Evolutionary conservation across 37 sponge, comb jelly and placozoan species (phyloP), one percentile per base, ranked within the genome.

Genomic region (Diacarnus erythraeanus): DNA sequence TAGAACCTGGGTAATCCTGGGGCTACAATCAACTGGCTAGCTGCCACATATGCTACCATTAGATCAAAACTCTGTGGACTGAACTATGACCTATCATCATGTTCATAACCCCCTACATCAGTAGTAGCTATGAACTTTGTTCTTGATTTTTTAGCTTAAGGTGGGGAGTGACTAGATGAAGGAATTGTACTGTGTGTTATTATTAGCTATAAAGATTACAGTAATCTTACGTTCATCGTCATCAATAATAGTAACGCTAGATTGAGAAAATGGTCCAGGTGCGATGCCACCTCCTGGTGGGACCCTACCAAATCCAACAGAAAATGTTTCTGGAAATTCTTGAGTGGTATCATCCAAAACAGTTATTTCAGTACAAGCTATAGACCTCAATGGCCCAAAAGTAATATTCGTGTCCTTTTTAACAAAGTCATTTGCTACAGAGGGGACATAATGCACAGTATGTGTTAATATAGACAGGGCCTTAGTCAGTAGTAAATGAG

Each of bases 161-260:
- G n/a, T n/a, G n/a, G n/a, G n/a, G n/a, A n/a, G n/a, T n/a, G n/a
- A n/a, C n/a, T n/a, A n/a, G n/a, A n/a, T n/a, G n/a, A n/a, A n/a
- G n/a, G n/a, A n/a, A n/a, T n/a, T n/a, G n/a, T 47, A 47, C 12
- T 47, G 51, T 15, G 51, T 47, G 51, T 15, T 6, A 15, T 6
- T 15, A 12, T 47, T n/a, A n/a, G n/a, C n/a, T 6, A 47, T 6
- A 12, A 47, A 15, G 12, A 47, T 47, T 12, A 47, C 12, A 47
- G 51, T 47, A 47, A 15, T 15, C 51, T 15, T 47, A 47, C 51
- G 10, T 47, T 22, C 74, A 71, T 77, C 78, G 33, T 77, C 40
- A 72, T 86, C 86, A 30, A 74, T 74, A 38, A 86, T 86, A 44
- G 70, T 81, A 41, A 90, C 82, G 0, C 15, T 18, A 33, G 69